Evolutionary conservation across 1,140 invertebrate genomes (phyloP).

Genomic region (Aphelinus atriplicis): DNA sequence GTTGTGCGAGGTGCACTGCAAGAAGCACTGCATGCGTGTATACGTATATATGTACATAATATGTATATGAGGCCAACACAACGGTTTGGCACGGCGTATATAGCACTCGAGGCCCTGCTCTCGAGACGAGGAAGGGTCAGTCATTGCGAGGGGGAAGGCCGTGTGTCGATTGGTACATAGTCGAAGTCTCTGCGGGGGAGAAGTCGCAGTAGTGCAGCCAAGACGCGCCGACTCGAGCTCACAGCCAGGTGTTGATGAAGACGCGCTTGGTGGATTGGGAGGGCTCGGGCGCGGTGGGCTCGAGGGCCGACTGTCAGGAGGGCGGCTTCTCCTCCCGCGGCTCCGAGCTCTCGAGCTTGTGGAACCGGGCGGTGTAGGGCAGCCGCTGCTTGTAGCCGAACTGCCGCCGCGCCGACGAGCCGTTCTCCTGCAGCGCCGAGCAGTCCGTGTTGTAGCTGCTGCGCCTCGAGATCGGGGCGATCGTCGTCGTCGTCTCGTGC

Average conservation of each 20-base stretch:
- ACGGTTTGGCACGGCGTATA: too few species aligned
- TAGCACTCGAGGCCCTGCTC: too few species aligned
- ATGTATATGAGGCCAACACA: too few species aligned
- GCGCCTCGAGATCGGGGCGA: conserved; percentile 10
- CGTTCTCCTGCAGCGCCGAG: neutral
- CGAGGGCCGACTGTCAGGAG: conserved; percentile 15
- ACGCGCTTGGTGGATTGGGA: neutral
- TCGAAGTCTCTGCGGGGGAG: too few species aligned
- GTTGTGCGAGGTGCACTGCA: too few species aligned
- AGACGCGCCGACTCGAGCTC: neutral
- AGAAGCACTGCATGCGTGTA: too few species aligned
- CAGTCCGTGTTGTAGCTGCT: neutral
- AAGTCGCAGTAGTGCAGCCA: too few species aligned
- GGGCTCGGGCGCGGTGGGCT: neutral
- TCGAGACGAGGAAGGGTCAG: too few species aligned
- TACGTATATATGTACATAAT: too few species aligned
- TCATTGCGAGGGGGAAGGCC: too few species aligned
- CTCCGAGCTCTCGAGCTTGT: conserved; percentile 30
- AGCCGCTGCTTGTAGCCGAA: conserved; percentile 19
- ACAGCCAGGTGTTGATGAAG: conserved; percentile 33
- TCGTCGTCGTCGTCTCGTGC: conserved; percentile 48
- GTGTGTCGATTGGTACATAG: too few species aligned
- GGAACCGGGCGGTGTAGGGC: conserved; percentile 32
- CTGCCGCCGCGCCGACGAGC: neutral
- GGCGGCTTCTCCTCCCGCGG: neutral